Evolutionary conservation across 2,888 invertebrate species (phyloP), one percentile per base, ranked within the genome.

Genomic region (Andricus curvator): DNA sequence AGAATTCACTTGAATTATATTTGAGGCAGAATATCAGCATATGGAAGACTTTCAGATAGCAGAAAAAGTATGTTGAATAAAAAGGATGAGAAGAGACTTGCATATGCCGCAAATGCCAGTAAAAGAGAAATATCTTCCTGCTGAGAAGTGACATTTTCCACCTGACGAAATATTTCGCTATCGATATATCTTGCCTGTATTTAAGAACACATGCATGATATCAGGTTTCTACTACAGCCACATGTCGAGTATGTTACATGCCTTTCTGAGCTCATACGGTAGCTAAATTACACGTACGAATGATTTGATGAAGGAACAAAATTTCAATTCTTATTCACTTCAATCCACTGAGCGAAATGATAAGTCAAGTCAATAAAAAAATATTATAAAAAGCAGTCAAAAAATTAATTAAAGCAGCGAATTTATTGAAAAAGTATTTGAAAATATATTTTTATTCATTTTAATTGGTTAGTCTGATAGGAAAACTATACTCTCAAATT

Each of bases 71-170:
- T 11, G 17, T 51, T 20, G 20, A 70, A 70, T 11, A 20, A 70
- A 70, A 51, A 29, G 11, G 51, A 15, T 8, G 20, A 29, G 51
- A 29, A 20, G 17, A 17, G 62, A 15, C 29, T 33, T 48, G 20
- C 70, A 51, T 51, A 2, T 70, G 51, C 33, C 29, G 48, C 70
- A 70, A 22, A 51, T 51, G n/a, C 41, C 44, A 20, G 29, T 15
- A 51, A 70, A 70, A 70, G 15, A 51, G 8, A 51, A 29, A 48
- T 29, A 51, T 51, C 33, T 68, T 25, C 17, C 20, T 70, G 25
- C 48, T 68, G 68, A 68, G 70, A 51, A 70, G 20, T 20, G 11
- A 70, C 51, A 51, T 70, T 70, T 70, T 70, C 70, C 51, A 70
- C 29, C 70, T 51, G 51, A 70, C 9, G n/a, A 48, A 70, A 51